These are phyloP conservation scores for Phylloscopus collybita DNA, from an alignment of 2,797 vertebrate species.

Conservation along the genomic window DNA sequence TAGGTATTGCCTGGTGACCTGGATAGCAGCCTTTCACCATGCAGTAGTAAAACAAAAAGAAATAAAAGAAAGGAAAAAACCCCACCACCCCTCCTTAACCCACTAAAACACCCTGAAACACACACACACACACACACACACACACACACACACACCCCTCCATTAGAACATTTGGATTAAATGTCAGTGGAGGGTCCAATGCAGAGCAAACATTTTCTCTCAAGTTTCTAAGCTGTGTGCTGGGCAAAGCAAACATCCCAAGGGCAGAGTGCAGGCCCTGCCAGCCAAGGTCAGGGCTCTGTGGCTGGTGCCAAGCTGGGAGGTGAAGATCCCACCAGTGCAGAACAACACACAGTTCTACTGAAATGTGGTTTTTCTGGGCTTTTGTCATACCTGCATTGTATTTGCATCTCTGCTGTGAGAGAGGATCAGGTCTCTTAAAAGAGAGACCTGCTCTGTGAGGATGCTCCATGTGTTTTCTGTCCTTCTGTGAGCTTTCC, in stretches of 20 bases:
- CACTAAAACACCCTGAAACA: neutral
- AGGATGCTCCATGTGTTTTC: neutral
- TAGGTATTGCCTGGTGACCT: neutral
- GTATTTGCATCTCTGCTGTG: neutral
- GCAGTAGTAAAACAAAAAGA: neutral
- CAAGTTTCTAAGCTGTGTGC: neutral
- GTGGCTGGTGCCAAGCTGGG: neutral
- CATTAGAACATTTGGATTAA: neutral
- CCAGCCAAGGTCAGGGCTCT: neutral
- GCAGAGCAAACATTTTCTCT: neutral
- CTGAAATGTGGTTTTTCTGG: neutral
- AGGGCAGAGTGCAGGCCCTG: neutral
- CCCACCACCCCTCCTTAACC: neutral
- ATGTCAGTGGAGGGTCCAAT: neutral
- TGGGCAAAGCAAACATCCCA: neutral
- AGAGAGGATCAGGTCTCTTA: neutral
- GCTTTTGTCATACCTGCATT: neutral
- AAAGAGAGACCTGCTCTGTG: neutral
- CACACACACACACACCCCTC: neutral
- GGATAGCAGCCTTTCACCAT: neutral
- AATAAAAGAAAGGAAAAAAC: neutral
- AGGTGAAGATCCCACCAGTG: neutral
- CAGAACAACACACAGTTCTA: neutral
- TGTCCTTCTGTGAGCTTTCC: neutral
- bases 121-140: too few species aligned